Conservation (phyloP, 2,888 invertebrate genomes). For the Troides helena region DNA sequence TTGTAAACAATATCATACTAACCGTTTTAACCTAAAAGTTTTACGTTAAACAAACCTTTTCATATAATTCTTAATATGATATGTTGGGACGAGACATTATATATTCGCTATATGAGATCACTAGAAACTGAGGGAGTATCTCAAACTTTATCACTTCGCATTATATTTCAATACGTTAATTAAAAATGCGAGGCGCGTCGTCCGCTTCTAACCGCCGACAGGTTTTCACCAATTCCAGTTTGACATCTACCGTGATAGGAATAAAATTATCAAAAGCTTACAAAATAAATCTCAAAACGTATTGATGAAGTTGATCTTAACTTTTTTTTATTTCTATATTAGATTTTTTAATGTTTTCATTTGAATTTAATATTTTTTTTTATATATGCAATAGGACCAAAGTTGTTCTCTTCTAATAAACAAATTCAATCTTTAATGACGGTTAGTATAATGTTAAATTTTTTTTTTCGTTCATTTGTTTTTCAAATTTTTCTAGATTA, state of each 20-base stretch:
- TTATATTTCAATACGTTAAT: background rate
- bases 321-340: no score
- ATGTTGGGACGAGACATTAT: background rate
- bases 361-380: background rate
- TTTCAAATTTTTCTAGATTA: no score
- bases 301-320: background rate
- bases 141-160: background rate
- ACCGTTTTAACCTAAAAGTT: no score
- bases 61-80: background rate
- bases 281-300: background rate
- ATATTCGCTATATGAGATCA: background rate
- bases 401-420: background rate
- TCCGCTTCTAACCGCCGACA: constrained; percentile 7
- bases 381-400: background rate
- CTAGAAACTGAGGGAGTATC: background rate
- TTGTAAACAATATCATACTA: no score
- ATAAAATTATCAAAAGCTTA: constrained; percentile 14
- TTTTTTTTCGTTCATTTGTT: background rate
- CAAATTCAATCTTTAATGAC: background rate
- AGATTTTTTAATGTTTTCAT: background rate
- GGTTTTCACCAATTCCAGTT: constrained; percentile 19
- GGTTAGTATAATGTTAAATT: background rate
- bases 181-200: constrained; percentile 14
- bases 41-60: no score
- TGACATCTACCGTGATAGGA: constrained; percentile 17